Conservation (phyloP, 2,113 vertebrate genomes). For the Ameiurus melas region DNA sequence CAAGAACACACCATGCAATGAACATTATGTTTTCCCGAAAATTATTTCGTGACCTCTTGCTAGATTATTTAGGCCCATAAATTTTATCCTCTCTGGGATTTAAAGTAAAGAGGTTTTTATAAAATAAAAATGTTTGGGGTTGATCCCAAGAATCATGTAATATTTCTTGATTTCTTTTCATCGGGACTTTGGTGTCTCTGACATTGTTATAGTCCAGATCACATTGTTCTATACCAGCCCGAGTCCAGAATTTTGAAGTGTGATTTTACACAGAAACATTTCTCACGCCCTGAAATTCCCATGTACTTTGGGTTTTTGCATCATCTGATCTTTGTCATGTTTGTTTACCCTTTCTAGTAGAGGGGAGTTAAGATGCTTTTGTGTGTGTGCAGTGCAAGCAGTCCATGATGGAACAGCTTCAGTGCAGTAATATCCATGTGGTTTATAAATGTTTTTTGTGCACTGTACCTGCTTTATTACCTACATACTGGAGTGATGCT, state of each 20-base stretch:
- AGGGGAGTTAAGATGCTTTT: conserved; percentile 19
- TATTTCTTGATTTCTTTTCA: conserved; percentile 31
- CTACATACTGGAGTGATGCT: conserved; percentile 7
- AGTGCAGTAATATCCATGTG: conserved; percentile 41
- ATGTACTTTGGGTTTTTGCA: conserved; percentile 33
- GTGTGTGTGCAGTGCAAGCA: not conserved
- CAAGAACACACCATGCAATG: conserved; percentile 18
- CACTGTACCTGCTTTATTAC: conserved; percentile 26
- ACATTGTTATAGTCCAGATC: conserved; percentile 46
- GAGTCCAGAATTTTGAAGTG: conserved; percentile 35
- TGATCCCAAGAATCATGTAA: conserved; percentile 16
- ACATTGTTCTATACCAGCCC: conserved; percentile 31
- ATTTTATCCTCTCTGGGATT: conserved; percentile 23
- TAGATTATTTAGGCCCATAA: conserved; percentile 11
- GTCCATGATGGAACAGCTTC: not conserved
- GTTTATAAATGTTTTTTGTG: conserved; percentile 40
- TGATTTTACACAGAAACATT: conserved; percentile 48
- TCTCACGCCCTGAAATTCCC: conserved; percentile 44
- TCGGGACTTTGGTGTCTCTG: conserved; percentile 30
- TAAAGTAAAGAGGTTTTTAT: conserved; percentile 21
- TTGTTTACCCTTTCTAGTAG: conserved; percentile 38
- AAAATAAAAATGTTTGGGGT: conserved; percentile 27
- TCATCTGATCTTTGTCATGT: conserved; percentile 39
- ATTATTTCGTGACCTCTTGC: not conserved
- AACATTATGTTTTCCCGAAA: not conserved